Conservation (phyloP, 2,113 vertebrate species). For the Monopterus albus region DNA sequence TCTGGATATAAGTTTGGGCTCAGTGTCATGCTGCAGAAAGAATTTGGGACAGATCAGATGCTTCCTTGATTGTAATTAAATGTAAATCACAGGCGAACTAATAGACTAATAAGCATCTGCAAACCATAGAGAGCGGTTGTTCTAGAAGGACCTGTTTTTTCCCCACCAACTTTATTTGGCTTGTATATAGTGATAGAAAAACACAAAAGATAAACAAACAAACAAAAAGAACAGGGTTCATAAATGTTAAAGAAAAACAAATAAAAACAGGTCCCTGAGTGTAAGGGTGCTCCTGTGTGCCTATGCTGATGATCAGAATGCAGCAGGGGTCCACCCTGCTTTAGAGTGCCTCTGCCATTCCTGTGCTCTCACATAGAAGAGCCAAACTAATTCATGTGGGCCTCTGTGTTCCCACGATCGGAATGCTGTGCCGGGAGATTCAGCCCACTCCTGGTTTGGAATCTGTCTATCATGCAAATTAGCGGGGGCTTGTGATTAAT, state of each 20-base stretch:
- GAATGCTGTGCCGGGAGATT: conserved; percentile 7
- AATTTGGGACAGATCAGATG: no score
- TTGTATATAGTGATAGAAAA: background rate
- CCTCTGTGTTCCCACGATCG: conserved; percentile 6
- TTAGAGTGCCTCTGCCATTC: conserved; percentile 14
- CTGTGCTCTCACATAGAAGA: conserved; percentile 11
- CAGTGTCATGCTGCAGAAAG: no score
- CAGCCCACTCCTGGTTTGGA: background rate
- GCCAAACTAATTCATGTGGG: background rate
- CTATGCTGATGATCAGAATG: background rate
- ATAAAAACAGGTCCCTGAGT: background rate
- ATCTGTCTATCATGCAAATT: background rate
- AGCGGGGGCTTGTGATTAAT: background rate
- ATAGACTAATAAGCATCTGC: no score
- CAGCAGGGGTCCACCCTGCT: background rate
- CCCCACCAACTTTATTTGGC: background rate
- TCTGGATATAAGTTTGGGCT: no score
- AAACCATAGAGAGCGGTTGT: no score
- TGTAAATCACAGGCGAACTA: no score
- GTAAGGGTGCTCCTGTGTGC: background rate
- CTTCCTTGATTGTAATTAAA: no score
- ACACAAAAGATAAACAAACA: accelerated
- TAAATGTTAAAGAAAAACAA: background rate
- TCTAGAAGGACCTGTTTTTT: no score
- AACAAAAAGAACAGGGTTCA: background rate